Evolutionary conservation across 2,888 invertebrate species (phyloP).

Genomic region (Mactromeris polynyma): DNA sequence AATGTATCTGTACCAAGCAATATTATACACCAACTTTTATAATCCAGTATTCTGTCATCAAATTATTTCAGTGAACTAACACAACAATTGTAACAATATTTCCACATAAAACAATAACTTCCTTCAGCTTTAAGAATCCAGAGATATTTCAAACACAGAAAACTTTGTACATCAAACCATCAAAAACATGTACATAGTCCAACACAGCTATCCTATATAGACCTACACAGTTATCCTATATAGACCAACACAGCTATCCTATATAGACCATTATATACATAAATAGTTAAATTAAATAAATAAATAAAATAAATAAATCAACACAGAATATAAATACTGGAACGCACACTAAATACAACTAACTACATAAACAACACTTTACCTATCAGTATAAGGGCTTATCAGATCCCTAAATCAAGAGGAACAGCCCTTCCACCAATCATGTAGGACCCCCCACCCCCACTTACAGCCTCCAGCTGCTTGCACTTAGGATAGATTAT

Average conservation of each 20-base stretch:
- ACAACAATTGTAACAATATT: too few relatives aligned
- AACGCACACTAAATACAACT: neutral
- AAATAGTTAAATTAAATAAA: slow-evolving; percentile 10
- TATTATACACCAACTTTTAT: too few relatives aligned
- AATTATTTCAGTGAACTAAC: too few relatives aligned
- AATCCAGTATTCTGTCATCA: too few relatives aligned
- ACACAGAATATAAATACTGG: neutral
- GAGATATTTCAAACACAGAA: neutral
- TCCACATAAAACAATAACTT: too few relatives aligned
- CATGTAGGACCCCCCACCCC: neutral
- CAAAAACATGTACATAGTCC: too few relatives aligned
- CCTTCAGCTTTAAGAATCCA: neutral
- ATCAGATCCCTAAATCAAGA: neutral
- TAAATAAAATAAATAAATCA: neutral
- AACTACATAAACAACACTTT: neutral
- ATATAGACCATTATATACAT: neutral
- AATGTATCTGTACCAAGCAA: too few relatives aligned
- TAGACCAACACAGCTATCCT: too few relatives aligned
- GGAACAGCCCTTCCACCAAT: neutral
- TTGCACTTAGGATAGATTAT: slow-evolving; percentile 6
- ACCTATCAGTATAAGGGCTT: neutral
- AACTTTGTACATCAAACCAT: neutral
- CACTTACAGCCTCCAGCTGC: neutral
- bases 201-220: too few relatives aligned
- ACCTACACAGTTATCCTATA: too few relatives aligned